Evolutionary conservation across 64 coral and sea anemone species (phyloP).

Genomic region (Actinia equina): DNA sequence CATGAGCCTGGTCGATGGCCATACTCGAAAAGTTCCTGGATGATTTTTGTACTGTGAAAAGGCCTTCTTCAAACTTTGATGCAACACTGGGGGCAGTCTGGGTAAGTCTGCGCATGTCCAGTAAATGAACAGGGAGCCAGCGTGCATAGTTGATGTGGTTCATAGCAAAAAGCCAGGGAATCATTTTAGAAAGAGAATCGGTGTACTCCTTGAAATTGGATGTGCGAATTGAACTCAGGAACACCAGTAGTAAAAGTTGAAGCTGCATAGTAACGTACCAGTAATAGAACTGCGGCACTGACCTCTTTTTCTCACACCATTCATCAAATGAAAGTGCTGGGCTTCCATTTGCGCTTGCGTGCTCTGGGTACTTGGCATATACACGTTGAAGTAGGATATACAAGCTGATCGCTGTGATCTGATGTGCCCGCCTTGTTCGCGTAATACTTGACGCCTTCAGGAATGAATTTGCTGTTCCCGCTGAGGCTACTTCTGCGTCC

Average conservation of each 20-base stretch:
- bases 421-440: too few relatives aligned
- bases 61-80: too few relatives aligned
- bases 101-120: too few relatives aligned
- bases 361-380: slow-evolving; percentile 18
- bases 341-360: background rate
- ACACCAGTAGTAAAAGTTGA: slow-evolving; percentile 33
- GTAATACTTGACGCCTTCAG: too few relatives aligned
- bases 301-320: slow-evolving; percentile 43
- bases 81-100: too few relatives aligned
- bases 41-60: slow-evolving; percentile 25
- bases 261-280: slow-evolving; percentile 44
- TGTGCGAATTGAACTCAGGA: slow-evolving; percentile 17
- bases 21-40: slow-evolving; percentile 9
- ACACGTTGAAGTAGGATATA: background rate
- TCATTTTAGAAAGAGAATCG: slow-evolving; percentile 26
- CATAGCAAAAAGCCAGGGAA: slow-evolving; percentile 43
- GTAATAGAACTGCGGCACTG: slow-evolving; percentile 45
- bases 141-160: slow-evolving; percentile 41
- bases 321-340: slow-evolving; percentile 13
- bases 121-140: slow-evolving; percentile 40
- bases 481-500: slow-evolving; percentile 27
- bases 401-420: too few relatives aligned
- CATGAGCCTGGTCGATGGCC: slow-evolving; percentile 52
- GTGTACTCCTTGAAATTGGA: slow-evolving; percentile 12
- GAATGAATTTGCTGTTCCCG: background rate